These are phyloP conservation scores for Diplosoma virens DNA, from an alignment of 23 tunicate species.

Conservation along the genomic window DNA sequence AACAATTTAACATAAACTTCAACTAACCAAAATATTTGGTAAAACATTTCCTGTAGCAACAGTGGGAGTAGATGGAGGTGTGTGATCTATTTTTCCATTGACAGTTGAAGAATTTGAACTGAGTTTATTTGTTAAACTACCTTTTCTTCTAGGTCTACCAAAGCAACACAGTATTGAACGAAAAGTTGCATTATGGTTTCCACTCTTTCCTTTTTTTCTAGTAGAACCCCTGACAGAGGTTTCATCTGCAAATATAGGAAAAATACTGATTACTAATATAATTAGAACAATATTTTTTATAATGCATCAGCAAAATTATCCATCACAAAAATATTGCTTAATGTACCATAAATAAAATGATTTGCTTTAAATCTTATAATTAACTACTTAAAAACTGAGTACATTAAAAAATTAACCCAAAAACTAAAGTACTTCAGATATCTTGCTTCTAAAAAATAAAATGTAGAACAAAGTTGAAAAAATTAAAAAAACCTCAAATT, in stretches of 20 bases:
- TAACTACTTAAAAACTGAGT: too few relatives aligned
- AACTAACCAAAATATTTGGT: not conserved
- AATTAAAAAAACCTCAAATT: too few relatives aligned
- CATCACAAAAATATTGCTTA: too few relatives aligned
- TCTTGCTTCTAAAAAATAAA: too few relatives aligned
- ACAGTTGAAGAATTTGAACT: slow-evolving; percentile 1
- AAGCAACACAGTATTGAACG: slow-evolving; percentile 77
- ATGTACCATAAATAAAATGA: too few relatives aligned
- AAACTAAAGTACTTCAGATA: too few relatives aligned
- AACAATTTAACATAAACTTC: not conserved
- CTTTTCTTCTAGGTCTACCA: slow-evolving; percentile 64
- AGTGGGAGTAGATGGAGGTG: slow-evolving; percentile 48
- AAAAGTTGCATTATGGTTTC: slow-evolving; percentile 28
- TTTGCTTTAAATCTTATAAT: too few relatives aligned
- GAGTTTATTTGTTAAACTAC: slow-evolving; percentile 6
- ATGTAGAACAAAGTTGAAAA: too few relatives aligned
- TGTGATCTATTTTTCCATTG: slow-evolving; percentile 43
- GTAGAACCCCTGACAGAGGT: slow-evolving; percentile 24
- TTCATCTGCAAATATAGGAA: slow-evolving; percentile 3
- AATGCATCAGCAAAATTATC: too few relatives aligned
- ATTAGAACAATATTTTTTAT: too few relatives aligned
- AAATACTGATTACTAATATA: not conserved
- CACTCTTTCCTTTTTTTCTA: slow-evolving; percentile 25
- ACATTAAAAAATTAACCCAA: too few relatives aligned
- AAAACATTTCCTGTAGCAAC: not conserved